Base-by-base conservation (phyloP, 2,113 vertebrate genomes). In the Lasiurus borealis region DNA sequence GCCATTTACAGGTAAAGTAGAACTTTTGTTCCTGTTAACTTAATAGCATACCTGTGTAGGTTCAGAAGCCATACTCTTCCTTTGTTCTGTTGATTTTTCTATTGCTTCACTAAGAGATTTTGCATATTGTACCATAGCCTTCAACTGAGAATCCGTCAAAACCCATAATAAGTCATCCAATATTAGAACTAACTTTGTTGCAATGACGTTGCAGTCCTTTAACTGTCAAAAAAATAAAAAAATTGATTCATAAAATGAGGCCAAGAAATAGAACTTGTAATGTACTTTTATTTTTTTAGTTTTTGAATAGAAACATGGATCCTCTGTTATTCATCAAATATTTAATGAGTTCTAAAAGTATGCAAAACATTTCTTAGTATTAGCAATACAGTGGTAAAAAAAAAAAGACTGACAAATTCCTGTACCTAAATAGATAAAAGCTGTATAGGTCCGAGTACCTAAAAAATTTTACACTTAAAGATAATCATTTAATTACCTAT, bases 61-160 rank as follows among this genome's bases (percentile, higher is more conserved):
- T 95, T 99, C 99, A 57, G 99, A 98, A 97, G 99, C 99, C 98
- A 99, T 98, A 97, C 99, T 99, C 98, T 99, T 99, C 96, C 99
- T 99, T 98, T 99, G 99, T 94, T 99, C 99, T 18, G 99, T 98
- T 34, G 99, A 99, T 96, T 99, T 99, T 97, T 99, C 99, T 99
- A 99, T 99, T 94, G 99, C 99, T 98, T 99, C 99, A 89, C 99
- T 99, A 73, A 99, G 99, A 95, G 99, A 99, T 98, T 99, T 99
- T 93, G 99, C 99, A 91, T 99, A 99, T 75, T 99, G 99, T 85
- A 99, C 99, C 99, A 99, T 99, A 93, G 99, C 99, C 98, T 99
- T 99, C 95, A 99, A 98, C 96, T 99, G 99, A 16, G 99, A 99
- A 98, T 99, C 99, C 0, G 99, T 99, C 98, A 99, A 98, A 97